Evolutionary conservation across 1,140 invertebrate species (phyloP).

Genomic region (Macrobrachium nipponense): DNA sequence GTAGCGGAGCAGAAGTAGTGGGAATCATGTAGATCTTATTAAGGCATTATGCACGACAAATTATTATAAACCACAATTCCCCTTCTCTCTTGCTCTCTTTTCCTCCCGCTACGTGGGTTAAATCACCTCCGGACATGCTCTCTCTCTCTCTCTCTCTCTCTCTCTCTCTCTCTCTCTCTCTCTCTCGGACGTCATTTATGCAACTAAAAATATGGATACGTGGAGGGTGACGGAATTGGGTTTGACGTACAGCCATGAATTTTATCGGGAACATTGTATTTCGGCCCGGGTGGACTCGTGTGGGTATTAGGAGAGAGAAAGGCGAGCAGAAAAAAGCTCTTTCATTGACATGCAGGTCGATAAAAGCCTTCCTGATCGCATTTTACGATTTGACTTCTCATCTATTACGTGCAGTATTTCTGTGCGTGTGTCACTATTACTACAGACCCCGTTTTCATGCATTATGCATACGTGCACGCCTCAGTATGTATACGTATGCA

Average conservation of each 20-base stretch:
- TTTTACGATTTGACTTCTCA: no score
- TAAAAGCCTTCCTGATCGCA: no score
- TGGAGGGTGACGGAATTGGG: no score
- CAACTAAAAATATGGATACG: no score
- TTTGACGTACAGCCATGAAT: no score
- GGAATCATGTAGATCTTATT: constrained; percentile 51
- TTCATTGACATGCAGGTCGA: no score
- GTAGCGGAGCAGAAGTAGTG: background rate
- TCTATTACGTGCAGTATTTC: no score
- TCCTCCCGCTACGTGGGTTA: constrained; percentile 4
- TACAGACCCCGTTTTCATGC: background rate
- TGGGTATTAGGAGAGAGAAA: no score
- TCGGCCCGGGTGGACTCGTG: no score
- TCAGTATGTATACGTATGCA: constrained; percentile 4
- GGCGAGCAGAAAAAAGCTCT: no score
- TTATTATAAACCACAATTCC: constrained; percentile 27
- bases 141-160: background rate
- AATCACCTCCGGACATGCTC: constrained; percentile 2
- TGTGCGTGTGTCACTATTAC: background rate
- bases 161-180: background rate
- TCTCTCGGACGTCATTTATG: background rate
- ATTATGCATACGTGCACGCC: background rate
- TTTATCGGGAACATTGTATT: no score
- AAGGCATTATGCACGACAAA: constrained; percentile 46
- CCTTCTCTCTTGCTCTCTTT: background rate